Evolutionary conservation across 1,140 invertebrate species (phyloP), one percentile per base, ranked within the genome.

Genomic region (Calosoma granatense): DNA sequence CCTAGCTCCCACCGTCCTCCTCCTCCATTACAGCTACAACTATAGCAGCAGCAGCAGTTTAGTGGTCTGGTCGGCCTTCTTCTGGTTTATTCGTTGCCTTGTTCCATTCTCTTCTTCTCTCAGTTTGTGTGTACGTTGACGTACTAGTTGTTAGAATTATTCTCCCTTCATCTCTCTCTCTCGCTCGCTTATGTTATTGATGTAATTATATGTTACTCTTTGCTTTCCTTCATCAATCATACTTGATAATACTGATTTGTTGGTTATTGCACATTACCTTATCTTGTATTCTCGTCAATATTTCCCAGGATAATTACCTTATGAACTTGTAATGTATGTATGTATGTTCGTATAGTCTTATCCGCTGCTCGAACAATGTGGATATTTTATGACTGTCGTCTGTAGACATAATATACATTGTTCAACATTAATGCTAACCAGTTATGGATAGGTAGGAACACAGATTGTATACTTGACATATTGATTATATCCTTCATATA

Each of bases 131-230:
- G 6, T 12, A 17, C 4, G 15, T 47, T 47, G 53, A 56, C 56
- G n/a, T n/a, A n/a, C n/a, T n/a, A n/a, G n/a, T 55, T 55, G 59
- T 57, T 56, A 20, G 53, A 30, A 51, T 41, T 59, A 54, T 56
- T 61, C 56, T 60, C 55, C 54, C 30, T 54, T 51, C 54, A 22
- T 56, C n/a, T n/a, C n/a, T n/a, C n/a, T n/a, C n/a, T n/a, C n/a
- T n/a, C n/a, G n/a, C n/a, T n/a, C n/a, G n/a, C n/a, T n/a, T n/a
- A n/a, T n/a, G n/a, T n/a, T n/a, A n/a, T n/a, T n/a, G n/a, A 47
- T 56, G 30, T 56, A 56, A 56, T 56, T 56, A 56, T 36, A 56
- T 51, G 26, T 21, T 51, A 14, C 20, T 47, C 9, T 17, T 52
- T 26, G 51, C 39, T 57, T 57, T 57, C 26, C 47, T 51, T 53